Evolutionary conservation across 2,888 invertebrate species (phyloP).

Genomic region (Hylaea fasciaria): DNA sequence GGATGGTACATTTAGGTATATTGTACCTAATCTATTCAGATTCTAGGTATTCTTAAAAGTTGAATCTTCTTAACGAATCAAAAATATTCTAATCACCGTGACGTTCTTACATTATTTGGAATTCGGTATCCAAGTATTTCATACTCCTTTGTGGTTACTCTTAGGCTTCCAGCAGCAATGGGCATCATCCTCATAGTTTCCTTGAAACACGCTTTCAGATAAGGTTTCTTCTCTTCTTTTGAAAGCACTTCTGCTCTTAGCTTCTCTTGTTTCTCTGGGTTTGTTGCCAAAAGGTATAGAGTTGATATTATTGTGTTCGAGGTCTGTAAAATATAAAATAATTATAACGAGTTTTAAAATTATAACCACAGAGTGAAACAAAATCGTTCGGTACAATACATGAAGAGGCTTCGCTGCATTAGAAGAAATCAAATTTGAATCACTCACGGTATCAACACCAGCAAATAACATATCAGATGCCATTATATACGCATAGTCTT

Average conservation of each 20-base stretch:
- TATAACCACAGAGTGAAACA: no score
- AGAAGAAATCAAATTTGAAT: no score
- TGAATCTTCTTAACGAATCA: no score
- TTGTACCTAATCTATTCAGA: no score
- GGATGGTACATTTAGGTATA: no score
- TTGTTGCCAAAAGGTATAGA: constrained; percentile 86
- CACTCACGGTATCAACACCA: constrained; percentile 87
- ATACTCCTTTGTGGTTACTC: constrained; percentile 82
- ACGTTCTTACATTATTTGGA: constrained; percentile 82
- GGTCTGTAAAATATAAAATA: constrained; percentile 65
- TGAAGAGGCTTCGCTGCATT: no score
- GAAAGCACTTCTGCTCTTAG: constrained; percentile 84
- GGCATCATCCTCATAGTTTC: constrained; percentile 88
- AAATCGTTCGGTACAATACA: no score
- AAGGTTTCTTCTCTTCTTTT: constrained; percentile 66
- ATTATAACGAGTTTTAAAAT: no score
- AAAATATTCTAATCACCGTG: no score
- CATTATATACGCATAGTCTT: constrained; percentile 85
- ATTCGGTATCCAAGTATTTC: constrained; percentile 86
- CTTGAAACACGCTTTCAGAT: constrained; percentile 89
- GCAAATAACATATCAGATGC: constrained; percentile 87
- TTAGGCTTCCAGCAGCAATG: constrained; percentile 84
- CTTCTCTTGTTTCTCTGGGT: constrained; percentile 86
- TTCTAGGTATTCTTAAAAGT: no score
- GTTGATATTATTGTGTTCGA: constrained; percentile 82